These are phyloP conservation scores for Hirtodrosophila cameraria DNA, from an alignment of 2,888 invertebrate genomes.

Conservation along the genomic window DNA sequence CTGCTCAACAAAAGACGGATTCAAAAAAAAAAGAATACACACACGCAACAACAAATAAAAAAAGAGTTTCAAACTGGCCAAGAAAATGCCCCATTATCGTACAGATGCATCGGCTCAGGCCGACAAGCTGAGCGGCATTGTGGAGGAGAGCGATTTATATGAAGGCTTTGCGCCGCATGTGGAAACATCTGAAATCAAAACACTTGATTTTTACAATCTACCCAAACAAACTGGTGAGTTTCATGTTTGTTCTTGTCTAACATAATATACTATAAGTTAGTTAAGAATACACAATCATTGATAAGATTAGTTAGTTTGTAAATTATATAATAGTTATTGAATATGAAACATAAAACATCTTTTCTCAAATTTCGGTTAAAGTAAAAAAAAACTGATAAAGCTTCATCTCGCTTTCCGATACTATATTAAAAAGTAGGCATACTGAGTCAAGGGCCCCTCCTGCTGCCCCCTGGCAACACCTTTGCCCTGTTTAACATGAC, in stretches of 20 bases:
- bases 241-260: background rate
- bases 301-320: too few species aligned
- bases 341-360: too few species aligned
- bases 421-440: too few species aligned
- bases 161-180: slow-evolving; percentile 93
- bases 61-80: slow-evolving; percentile 57
- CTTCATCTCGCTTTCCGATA: too few species aligned
- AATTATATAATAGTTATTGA: too few species aligned
- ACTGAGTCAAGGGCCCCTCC: too few species aligned
- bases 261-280: background rate
- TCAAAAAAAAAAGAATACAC: slow-evolving; percentile 7
- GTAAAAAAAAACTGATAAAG: too few species aligned
- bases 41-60: too few species aligned
- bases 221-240: slow-evolving; percentile 83
- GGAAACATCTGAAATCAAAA: slow-evolving; percentile 90
- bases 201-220: slow-evolving; percentile 81
- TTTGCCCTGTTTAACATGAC: too few species aligned
- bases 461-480: too few species aligned
- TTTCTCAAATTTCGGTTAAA: too few species aligned
- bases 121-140: slow-evolving; percentile 90
- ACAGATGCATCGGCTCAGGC: slow-evolving; percentile 84
- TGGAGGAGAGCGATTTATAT: slow-evolving; percentile 90
- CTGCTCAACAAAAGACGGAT: slow-evolving; percentile 12
- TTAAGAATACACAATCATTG: too few species aligned
- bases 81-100: slow-evolving; percentile 83